These are phyloP conservation scores for Drosophila borborema DNA, from an alignment of 2,888 invertebrate species.

Conservation along the genomic window DNA sequence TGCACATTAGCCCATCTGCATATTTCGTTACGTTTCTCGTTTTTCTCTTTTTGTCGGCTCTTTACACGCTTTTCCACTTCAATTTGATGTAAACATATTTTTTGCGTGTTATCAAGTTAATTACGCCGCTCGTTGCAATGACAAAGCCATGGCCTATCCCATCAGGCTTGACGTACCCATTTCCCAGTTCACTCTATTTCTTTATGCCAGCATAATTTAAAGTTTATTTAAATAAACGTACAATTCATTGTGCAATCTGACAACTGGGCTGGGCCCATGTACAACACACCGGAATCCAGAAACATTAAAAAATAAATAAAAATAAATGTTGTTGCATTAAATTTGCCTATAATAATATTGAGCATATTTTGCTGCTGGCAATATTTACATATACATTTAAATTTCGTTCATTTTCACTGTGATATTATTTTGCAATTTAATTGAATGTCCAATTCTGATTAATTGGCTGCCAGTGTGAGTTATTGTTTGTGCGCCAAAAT, in stretches of 20 bases:
- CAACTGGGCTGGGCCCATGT: slow-evolving; percentile 4
- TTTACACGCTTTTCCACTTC: slow-evolving; percentile 75
- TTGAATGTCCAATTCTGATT: slow-evolving; percentile 80
- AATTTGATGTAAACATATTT: slow-evolving; percentile 70
- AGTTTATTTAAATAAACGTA: slow-evolving; percentile 44
- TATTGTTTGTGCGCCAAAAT: slow-evolving; percentile 65
- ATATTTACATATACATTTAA: slow-evolving; percentile 51
- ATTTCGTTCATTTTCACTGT: slow-evolving; percentile 43
- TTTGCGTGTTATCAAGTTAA: slow-evolving; percentile 67
- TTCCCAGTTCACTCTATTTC: slow-evolving; percentile 35
- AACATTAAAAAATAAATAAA: not conserved
- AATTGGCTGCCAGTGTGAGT: slow-evolving; percentile 78
- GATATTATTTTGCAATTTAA: slow-evolving; percentile 73
- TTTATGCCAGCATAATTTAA: slow-evolving; percentile 37
- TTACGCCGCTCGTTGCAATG: slow-evolving; percentile 60
- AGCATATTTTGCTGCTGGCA: slow-evolving; percentile 57
- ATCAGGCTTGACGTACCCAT: slow-evolving; percentile 46
- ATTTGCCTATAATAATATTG: slow-evolving; percentile 57
- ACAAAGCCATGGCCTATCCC: slow-evolving; percentile 64
- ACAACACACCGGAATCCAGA: not conserved
- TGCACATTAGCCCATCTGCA: slow-evolving; percentile 52
- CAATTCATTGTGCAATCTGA: slow-evolving; percentile 53
- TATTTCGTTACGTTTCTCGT: slow-evolving; percentile 45
- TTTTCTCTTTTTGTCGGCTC: slow-evolving; percentile 21
- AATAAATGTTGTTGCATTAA: slow-evolving; percentile 53